phyloP scores from a whole-genome alignment of 1,140 invertebrate species.

The Pemphigus obesinymphae region DNA sequence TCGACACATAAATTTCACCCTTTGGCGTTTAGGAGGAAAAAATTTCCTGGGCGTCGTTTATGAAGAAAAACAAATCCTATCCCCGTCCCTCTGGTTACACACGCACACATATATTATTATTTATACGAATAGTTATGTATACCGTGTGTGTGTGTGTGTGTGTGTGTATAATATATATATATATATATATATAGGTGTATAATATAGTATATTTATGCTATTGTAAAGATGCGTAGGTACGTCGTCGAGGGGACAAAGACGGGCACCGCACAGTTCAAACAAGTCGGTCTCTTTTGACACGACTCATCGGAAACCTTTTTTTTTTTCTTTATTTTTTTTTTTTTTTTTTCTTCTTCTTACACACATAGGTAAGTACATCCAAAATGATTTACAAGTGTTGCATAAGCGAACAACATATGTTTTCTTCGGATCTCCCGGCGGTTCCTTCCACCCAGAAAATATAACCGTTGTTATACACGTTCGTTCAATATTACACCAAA shows the following conservation, averaged over 20 bases:
- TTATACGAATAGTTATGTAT: too few species aligned
- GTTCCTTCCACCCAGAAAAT: not conserved
- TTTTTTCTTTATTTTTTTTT: too few species aligned
- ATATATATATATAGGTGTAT: not conserved
- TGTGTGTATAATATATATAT: not conserved
- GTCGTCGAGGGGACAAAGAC: conserved; percentile 24
- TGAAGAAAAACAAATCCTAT: not conserved
- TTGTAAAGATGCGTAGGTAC: not conserved
- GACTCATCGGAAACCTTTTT: conserved; percentile 10
- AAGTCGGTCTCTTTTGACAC: conserved; percentile 39
- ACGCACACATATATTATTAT: not conserved
- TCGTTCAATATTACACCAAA: not conserved
- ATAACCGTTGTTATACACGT: not conserved
- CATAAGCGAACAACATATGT: conserved; percentile 8
- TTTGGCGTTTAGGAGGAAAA: not conserved
- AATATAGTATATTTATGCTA: not conserved
- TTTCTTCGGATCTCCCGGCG: not conserved
- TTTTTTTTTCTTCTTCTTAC: too few species aligned
- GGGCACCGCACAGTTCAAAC: conserved; percentile 33
- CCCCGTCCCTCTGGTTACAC: not conserved
- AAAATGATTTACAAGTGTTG: conserved; percentile 39
- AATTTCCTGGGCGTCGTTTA: not conserved
- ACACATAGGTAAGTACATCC: too few species aligned
- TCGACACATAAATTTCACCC: conserved; percentile 2
- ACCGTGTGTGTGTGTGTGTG: not conserved